phyloP scores from a whole-genome alignment of 2,113 vertebrate species.

The Corythoichthys haematopterus region DNA sequence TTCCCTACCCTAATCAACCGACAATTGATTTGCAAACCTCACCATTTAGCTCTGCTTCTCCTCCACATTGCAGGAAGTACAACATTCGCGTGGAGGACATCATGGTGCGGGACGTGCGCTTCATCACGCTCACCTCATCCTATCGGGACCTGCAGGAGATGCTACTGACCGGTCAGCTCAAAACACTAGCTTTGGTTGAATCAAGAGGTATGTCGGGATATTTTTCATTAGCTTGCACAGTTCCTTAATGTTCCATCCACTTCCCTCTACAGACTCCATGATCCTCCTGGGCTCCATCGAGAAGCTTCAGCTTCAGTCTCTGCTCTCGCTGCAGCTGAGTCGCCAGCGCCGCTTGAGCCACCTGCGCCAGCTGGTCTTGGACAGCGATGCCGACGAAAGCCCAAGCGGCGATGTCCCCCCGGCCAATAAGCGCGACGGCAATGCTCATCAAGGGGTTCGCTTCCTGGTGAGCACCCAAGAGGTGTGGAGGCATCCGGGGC shows the following conservation, averaged over 20 bases:
- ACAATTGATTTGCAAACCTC: too few relatives aligned
- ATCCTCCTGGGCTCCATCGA: slow-evolving; percentile 97
- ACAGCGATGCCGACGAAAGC: slow-evolving; percentile 63
- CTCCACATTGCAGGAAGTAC: slow-evolving; percentile 80
- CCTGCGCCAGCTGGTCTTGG: slow-evolving; percentile 66
- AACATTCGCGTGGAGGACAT: slow-evolving; percentile 95
- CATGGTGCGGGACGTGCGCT: slow-evolving; percentile 90
- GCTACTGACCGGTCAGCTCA: slow-evolving; percentile 83
- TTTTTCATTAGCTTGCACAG: background rate
- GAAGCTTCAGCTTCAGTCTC: slow-evolving; percentile 83
- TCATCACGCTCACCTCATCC: slow-evolving; percentile 85
- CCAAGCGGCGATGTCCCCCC: slow-evolving; percentile 58
- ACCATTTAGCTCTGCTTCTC: background rate
- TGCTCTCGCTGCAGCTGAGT: slow-evolving; percentile 75
- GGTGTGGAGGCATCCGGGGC: slow-evolving; percentile 63
- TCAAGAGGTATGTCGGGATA: slow-evolving; percentile 53
- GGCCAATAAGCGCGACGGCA: slow-evolving; percentile 50
- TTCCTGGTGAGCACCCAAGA: slow-evolving; percentile 84
- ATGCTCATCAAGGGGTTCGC: slow-evolving; percentile 71
- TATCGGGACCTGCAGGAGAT: slow-evolving; percentile 88
- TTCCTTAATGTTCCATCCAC: background rate
- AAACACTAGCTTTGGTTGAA: slow-evolving; percentile 82
- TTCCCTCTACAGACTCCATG: slow-evolving; percentile 85
- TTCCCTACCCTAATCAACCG: too few relatives aligned
- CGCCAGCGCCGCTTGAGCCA: slow-evolving; percentile 74